Evolutionary conservation across 2,888 invertebrate species (phyloP), one percentile per base, ranked within the genome.

Genomic region (Agrotis clavis): DNA sequence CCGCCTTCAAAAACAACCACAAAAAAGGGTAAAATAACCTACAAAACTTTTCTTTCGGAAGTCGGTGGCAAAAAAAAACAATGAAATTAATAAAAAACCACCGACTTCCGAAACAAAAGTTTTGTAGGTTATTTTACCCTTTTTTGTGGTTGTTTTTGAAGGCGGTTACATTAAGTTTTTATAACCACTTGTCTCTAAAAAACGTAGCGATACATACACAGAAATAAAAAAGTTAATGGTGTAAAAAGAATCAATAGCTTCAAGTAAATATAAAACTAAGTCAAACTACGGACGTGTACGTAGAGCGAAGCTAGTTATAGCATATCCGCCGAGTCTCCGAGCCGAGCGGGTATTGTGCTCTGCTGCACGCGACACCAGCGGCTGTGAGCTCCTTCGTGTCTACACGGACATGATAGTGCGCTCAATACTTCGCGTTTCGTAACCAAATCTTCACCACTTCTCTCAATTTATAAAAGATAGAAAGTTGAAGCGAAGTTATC

Each of bases 251-350:
- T 25, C 7, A 62, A 53, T 70, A 75, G 75, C 64, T 59, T 66
- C 62, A 54, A n/a, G 63, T 57, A 67, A 62, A 16, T 48, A 53
- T 41, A 60, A 53, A 65, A 64, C 59, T 64, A 72, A 41, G 60
- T 76, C 76, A 70, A 83, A 80, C 84, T 83, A 79, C 76, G 56
- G 61, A 71, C 70, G 74, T 63, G 77, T 70, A 81, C 73, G 76
- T 30, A 63, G 70, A 79, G 77, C 78, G 57, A 82, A 84, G 84
- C 84, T 78, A 67, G 19, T 53, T 59, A 41, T 41, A 74, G 72
- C 71, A 66, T 50, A 19, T 48, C 25, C 54, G 63, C 60, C 54
- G 64, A 77, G 60, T 48, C 16, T 48, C 64, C 77, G 72, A 57
- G 64, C 56, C 47, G 72, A 57, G 51, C 7, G 45, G 11, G 48